Base-by-base conservation (phyloP, 2,797 vertebrate genomes). In the Danio kyathit region DNA sequence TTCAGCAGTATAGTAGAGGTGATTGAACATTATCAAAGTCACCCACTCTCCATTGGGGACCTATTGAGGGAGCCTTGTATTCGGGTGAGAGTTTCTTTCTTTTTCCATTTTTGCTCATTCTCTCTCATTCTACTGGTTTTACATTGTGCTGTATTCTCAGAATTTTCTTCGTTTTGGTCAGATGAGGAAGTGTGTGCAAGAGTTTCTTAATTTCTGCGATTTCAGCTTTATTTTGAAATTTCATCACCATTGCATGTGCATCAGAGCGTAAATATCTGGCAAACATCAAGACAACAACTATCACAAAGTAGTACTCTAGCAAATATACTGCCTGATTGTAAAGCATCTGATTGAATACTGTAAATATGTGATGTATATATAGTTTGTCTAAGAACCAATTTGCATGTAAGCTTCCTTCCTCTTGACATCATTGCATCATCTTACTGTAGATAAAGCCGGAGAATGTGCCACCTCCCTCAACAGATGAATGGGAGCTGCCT, bases 401-500 rank as follows among this genome's bases (percentile, higher is more conserved):
- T 21, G 51, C 52, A 40, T 21, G 1, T 29, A 21, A 21, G 9
- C 11, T 57, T 57, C 40, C 51, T 67, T 57, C 51, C 19, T 60
- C 43, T 16, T 76, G 29, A 6, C 6, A 13, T 67, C 66, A 12
- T 2, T 43, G 38, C 19, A 44, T 57, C 17, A 76, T 56, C 63
- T 81, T 49, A n/a, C 60, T 46, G 13, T 86, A 97, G 95, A 90
- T 83, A 17, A 87, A 79, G 57, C 88, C 87, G 0, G 79, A 81
- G 1, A 90, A 93, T 41, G 52, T 94, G 69, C 93, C 90, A 7
- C 88, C 90, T 61, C 90, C 86, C 14, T 88, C 91, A 0, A 90
- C 92, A 69, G 94, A 94, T 0, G 89, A 94, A 64, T 96, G 96
- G 96, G 95, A 96, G 84, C 91, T 94, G 3, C 95, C 95, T 0